phyloP scores from a whole-genome alignment of 2,797 vertebrate genomes.

The Phrynocephalus vlangalii region DNA sequence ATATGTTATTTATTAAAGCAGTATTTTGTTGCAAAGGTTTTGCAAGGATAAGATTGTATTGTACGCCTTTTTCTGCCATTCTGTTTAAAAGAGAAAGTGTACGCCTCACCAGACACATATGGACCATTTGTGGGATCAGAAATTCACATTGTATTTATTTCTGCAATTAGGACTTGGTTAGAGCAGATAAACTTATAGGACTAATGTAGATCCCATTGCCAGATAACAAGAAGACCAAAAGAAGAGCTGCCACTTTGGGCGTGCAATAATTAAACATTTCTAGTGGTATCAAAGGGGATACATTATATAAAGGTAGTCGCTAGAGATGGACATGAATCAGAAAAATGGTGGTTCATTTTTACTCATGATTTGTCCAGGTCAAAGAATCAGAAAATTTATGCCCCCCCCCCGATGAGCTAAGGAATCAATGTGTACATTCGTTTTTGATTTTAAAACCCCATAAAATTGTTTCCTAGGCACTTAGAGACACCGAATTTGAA shows the following conservation, averaged over 20 bases:
- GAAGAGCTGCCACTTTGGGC: not conserved
- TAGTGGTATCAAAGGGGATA: too few species aligned
- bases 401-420: too few species aligned
- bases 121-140: slow-evolving; percentile 36
- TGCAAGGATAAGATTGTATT: slow-evolving; percentile 41
- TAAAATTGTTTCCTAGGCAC: too few species aligned
- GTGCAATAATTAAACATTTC: too few species aligned
- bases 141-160: slow-evolving; percentile 54
- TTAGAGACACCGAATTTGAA: too few species aligned
- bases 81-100: slow-evolving; percentile 45
- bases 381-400: too few species aligned
- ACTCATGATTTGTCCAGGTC: too few species aligned
- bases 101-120: not conserved
- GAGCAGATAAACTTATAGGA: not conserved
- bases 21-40: slow-evolving; percentile 55
- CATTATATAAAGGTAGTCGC: too few species aligned
- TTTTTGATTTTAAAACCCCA: too few species aligned
- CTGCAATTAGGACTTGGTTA: not conserved
- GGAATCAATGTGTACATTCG: too few species aligned
- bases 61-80: slow-evolving; percentile 5
- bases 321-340: too few species aligned
- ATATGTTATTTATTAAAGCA: slow-evolving; percentile 59
- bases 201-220: not conserved
- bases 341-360: too few species aligned
- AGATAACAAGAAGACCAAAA: not conserved